Percentiles rank a stretch among this genome's conserved stretches.
phyloP scores from a whole-genome alignment of 2,888 invertebrate genomes.

The Pardosa pseudoannulata region DNA sequence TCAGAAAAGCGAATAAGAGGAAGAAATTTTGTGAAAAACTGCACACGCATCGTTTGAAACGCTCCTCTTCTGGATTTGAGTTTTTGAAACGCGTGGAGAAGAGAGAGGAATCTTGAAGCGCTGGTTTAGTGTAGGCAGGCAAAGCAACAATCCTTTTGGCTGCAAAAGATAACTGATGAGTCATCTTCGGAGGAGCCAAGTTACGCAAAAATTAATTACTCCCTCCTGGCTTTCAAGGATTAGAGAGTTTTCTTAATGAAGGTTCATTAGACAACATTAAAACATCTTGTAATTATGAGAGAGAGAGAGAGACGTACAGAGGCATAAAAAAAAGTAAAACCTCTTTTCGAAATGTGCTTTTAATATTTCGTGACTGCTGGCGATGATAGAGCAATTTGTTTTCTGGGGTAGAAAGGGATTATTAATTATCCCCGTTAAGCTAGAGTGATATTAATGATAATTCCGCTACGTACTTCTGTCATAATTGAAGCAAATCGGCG shows the following conservation, averaged over 20 bases:
- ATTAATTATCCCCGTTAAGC: slow-evolving; percentile 53
- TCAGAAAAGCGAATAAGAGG: no score
- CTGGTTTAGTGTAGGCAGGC: no score
- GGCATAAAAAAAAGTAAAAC: no score
- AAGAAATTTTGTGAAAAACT: no score
- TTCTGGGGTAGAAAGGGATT: slow-evolving; percentile 44
- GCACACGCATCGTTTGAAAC: no score
- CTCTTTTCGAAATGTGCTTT: slow-evolving; percentile 49
- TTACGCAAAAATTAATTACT: slow-evolving; percentile 49
- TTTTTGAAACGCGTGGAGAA: no score
- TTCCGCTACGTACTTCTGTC: slow-evolving; percentile 21
- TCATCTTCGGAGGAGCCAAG: background rate
- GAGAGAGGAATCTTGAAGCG: no score
- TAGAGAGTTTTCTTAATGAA: slow-evolving; percentile 32
- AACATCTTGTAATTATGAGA: slow-evolving; percentile 58
- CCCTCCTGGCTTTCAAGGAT: slow-evolving; percentile 33
- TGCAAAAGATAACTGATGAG: background rate
- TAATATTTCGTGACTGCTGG: slow-evolving; percentile 48
- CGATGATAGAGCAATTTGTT: slow-evolving; percentile 64
- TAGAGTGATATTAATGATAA: slow-evolving; percentile 64
- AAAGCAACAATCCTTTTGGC: background rate
- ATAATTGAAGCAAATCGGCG: slow-evolving; percentile 5
- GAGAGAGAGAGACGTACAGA: background rate
- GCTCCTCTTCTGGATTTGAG: no score
- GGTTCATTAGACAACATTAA: slow-evolving; percentile 66